Base-by-base conservation (phyloP, 64 coral and sea anemone genomes). In the Montipora foliosa region DNA sequence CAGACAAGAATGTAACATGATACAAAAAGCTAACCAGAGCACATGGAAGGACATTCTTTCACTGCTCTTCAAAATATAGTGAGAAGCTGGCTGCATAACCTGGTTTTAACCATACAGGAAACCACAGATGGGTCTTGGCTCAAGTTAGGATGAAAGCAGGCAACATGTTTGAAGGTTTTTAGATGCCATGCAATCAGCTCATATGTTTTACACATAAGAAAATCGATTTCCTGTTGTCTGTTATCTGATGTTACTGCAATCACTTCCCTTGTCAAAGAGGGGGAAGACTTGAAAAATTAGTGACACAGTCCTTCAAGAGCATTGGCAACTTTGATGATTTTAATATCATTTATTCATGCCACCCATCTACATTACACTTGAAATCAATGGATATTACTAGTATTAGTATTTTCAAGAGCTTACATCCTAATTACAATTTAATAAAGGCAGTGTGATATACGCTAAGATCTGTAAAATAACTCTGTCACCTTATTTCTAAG, bases 1-100 rank as follows among this genome's bases (percentile, higher is more conserved):
- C 66, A 69, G 60, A 70, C 82, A 71, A 44, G 24, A 47, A 69
- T 84, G 82, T n/a, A 86, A 86, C 45, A 86, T 72, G 82, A 86
- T 72, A 86, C 19, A 12, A 19, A 15, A 7, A 20, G 61, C 15
- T 22, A 14, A 72, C 13, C 15, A 86, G 82, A 46, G 37, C 81
- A 84, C 61, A 84, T 68, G 15, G 16, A 17, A 45, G 3, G 82
- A 17, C 44, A 86, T 66, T 13, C 64, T 16, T 49, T 86, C 8
- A 48, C 14, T 78, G 14, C 76, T 78, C 74, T 37, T 50, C 15
- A 70, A 86, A 72, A 68, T 44, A 55, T 4, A 13, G 37, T 37
- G 66, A 71, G 17, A 29, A 14, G 59, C 47, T 72, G n/a, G 11
- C 12, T 7, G 47, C 64, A 21, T 86, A 71, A 86, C 49, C 47